Percentiles rank a stretch among this genome's conserved stretches.
Evolutionary conservation across 2,113 vertebrate genomes (phyloP).

Genomic region (Donacobius atricapilla): DNA sequence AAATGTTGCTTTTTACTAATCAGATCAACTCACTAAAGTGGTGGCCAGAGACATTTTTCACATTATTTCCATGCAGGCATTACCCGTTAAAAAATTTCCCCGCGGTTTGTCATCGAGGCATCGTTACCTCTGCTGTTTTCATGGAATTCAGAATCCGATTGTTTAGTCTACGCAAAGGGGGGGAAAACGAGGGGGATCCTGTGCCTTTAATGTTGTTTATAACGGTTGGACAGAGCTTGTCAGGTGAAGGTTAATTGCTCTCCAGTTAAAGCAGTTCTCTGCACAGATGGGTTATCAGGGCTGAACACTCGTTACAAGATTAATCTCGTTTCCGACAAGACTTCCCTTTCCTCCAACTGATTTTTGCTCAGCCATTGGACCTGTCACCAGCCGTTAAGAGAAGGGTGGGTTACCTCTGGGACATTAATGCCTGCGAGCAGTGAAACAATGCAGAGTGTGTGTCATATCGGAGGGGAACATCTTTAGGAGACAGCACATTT

Average conservation of each 20-base stretch:
- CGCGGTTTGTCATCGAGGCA: neutral
- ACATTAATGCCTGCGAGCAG: slow-evolving; percentile 60
- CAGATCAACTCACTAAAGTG: neutral
- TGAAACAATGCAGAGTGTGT: slow-evolving; percentile 67
- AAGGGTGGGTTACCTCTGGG: slow-evolving; percentile 75
- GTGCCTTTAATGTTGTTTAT: slow-evolving; percentile 80
- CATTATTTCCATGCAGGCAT: neutral
- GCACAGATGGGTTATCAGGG: slow-evolving; percentile 88
- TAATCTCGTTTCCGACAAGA: slow-evolving; percentile 89
- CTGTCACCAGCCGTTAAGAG: slow-evolving; percentile 79
- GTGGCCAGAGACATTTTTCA: neutral
- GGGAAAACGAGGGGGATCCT: slow-evolving; percentile 32
- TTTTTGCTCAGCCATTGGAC: slow-evolving; percentile 80
- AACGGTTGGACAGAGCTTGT: slow-evolving; percentile 77
- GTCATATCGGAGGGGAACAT: slow-evolving; percentile 78
- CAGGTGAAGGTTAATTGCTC: slow-evolving; percentile 86
- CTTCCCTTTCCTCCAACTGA: slow-evolving; percentile 89
- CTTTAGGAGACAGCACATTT: slow-evolving; percentile 72
- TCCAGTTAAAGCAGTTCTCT: slow-evolving; percentile 78
- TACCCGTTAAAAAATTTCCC: neutral
- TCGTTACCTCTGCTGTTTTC: slow-evolving; percentile 41
- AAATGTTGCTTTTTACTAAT: neutral
- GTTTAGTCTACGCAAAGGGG: slow-evolving; percentile 70
- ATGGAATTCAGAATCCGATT: slow-evolving; percentile 68
- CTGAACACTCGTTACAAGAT: slow-evolving; percentile 85